These are phyloP conservation scores for Anguilla anguilla DNA, from an alignment of 2,797 vertebrate species.

Conservation along the genomic window DNA sequence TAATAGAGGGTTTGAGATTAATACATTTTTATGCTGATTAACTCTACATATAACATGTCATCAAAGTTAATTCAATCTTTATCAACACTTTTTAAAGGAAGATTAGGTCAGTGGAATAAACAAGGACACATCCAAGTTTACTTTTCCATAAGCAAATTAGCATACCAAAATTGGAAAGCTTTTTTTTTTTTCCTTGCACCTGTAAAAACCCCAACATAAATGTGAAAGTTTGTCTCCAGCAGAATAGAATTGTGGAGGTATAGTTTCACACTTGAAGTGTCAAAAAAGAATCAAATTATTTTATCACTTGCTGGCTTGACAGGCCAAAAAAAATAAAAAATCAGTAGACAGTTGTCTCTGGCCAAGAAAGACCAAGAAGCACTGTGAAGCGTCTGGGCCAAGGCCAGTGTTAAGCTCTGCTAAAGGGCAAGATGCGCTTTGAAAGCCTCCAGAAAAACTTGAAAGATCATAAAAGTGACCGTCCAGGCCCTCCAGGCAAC, in stretches of 20 bases:
- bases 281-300: neutral
- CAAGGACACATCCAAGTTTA: neutral
- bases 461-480: neutral
- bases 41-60: neutral
- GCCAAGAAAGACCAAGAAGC: neutral
- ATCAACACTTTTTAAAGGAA: neutral
- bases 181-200: neutral
- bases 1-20: neutral
- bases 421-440: constrained; percentile 11
- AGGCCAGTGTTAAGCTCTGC: neutral
- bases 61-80: neutral
- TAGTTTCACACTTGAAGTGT: neutral
- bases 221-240: neutral
- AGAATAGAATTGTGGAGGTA: neutral
- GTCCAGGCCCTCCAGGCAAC: constrained; percentile 10
- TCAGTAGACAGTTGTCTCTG: neutral
- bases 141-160: neutral
- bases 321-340: neutral
- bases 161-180: neutral
- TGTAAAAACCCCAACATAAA: neutral
- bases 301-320: neutral
- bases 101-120: neutral
- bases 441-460: neutral
- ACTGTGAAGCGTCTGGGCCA: neutral
- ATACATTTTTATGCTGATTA: neutral